A percentile compares a stretch with the other conserved stretches of the same genome.
Evolutionary conservation across 2,113 vertebrate genomes (phyloP).

Genomic region (Antechinus stuartii): DNA sequence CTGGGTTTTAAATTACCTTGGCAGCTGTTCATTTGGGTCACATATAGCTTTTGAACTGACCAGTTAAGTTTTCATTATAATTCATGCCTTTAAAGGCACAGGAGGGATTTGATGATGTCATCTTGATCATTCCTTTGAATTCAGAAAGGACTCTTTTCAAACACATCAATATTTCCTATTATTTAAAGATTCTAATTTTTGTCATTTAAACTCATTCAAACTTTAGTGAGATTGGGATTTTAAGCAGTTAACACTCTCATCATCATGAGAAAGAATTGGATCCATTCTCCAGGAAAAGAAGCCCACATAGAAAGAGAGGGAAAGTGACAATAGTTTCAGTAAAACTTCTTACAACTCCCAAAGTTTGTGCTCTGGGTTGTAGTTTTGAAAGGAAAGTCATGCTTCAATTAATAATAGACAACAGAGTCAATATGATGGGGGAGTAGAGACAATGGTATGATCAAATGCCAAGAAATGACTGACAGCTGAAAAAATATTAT

Average conservation of each 20-base stretch:
- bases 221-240: not conserved
- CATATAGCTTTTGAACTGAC: not conserved
- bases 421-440: constrained; percentile 68
- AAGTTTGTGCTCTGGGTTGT: constrained; percentile 54
- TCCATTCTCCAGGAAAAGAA: not conserved
- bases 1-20: constrained; percentile 4
- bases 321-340: constrained; percentile 41
- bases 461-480: constrained; percentile 79
- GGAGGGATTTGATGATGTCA: not conserved
- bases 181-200: not conserved
- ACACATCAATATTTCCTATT: not conserved
- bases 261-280: not conserved
- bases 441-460: constrained; percentile 71
- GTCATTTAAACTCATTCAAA: not conserved
- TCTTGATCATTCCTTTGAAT: not conserved
- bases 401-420: constrained; percentile 78
- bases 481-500: constrained; percentile 77
- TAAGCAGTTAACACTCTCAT: not conserved
- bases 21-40: constrained; percentile 1
- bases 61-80: not conserved
- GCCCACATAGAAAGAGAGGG: not conserved
- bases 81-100: not conserved
- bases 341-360: constrained; percentile 58
- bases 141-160: not conserved
- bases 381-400: constrained; percentile 75